Percentiles rank a stretch among this genome's conserved stretches.
phyloP scores from a whole-genome alignment of 1,140 invertebrate genomes.

The Trichoplusia ni region DNA sequence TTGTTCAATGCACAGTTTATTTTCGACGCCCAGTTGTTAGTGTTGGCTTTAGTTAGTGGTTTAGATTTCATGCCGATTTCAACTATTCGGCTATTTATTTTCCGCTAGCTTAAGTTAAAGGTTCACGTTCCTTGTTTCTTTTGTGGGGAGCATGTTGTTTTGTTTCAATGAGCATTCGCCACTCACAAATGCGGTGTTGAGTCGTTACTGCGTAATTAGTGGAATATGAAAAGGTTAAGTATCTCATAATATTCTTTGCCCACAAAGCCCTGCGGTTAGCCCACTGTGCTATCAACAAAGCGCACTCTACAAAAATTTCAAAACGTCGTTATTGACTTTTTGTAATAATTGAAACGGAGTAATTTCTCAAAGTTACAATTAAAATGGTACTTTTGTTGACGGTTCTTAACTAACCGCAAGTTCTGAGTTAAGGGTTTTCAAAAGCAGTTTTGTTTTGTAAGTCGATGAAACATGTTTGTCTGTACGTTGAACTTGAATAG shows the following conservation, averaged over 20 bases:
- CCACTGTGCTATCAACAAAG: constrained; percentile 7
- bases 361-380: constrained; percentile 4
- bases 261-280: neutral
- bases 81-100: too few relatives aligned
- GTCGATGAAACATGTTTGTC: neutral
- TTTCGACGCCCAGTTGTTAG: neutral
- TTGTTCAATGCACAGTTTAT: constrained; percentile 7
- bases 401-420: constrained; percentile 2
- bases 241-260: constrained; percentile 11
- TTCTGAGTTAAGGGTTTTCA: neutral
- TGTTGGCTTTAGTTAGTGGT: too few relatives aligned
- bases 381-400: neutral
- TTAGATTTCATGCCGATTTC: too few relatives aligned
- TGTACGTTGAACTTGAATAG: neutral
- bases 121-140: too few relatives aligned
- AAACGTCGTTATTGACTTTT: constrained; percentile 8
- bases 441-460: neutral
- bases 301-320: constrained; percentile 3
- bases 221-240: constrained; percentile 4
- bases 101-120: too few relatives aligned
- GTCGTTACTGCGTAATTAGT: constrained; percentile 7
- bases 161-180: neutral
- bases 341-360: constrained; percentile 12
- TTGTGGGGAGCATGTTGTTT: too few relatives aligned
- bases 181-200: neutral